Evolutionary conservation across 92 coral and sea anemone genomes (phyloP).

Genomic region (Phymanthus crucifer): DNA sequence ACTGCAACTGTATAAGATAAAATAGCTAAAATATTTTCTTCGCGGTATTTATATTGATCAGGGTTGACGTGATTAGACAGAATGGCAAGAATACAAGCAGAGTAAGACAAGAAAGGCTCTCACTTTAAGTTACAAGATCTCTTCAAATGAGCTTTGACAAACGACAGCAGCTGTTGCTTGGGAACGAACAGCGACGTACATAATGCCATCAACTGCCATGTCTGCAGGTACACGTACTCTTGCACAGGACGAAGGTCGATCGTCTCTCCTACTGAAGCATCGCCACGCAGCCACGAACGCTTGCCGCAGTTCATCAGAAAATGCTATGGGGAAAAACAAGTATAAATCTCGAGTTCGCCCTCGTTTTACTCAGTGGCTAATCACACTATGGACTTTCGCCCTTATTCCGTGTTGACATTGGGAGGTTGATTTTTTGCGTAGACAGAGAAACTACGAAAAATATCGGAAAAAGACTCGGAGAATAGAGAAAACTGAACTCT

Average conservation of each 20-base stretch:
- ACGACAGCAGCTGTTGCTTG: constrained; percentile 80
- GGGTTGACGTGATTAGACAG: no score
- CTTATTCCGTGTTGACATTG: no score
- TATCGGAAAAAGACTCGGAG: no score
- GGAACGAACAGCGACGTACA: constrained; percentile 90
- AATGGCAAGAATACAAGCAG: no score
- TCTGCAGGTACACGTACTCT: constrained; percentile 84
- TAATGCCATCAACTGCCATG: constrained; percentile 92
- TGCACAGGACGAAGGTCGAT: constrained; percentile 96
- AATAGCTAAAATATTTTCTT: no score
- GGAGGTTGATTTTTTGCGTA: no score
- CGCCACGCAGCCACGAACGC: constrained; percentile 78
- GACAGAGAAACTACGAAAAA: no score
- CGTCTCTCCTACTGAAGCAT: constrained; percentile 67
- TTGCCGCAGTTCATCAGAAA: constrained; percentile 68
- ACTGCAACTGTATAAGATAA: no score
- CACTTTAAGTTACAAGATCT: constrained; percentile 69
- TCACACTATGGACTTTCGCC: no score
- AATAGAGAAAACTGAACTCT: no score
- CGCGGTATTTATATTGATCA: no score
- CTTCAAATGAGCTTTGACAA: constrained; percentile 75
- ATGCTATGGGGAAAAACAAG: constrained; percentile 37
- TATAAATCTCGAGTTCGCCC: background rate
- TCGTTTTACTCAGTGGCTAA: no score
- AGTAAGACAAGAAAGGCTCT: background rate